Base-by-base conservation (phyloP, 64 coral and sea anemone species). In the Pocillopora damicornis region DNA sequence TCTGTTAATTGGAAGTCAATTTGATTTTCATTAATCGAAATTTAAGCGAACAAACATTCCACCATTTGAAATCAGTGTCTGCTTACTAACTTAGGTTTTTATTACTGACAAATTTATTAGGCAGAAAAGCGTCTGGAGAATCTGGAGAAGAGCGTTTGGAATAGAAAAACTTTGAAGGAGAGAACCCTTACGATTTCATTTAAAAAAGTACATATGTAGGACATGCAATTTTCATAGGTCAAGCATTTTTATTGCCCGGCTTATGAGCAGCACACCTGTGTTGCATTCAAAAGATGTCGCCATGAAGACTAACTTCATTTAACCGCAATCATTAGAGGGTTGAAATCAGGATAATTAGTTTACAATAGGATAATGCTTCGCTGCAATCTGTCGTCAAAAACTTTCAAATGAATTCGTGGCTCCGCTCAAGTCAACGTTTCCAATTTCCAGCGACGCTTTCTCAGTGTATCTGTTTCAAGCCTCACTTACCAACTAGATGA, bases 281-380 rank as follows among this genome's bases (percentile, higher is more conserved):
- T 45, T 42, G 20, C 17, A 51, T 6, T 18, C 23, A 36, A 64
- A 34, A 83, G 34, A 85, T 85, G 81, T 72, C 63, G 81, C 81
- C 81, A 14, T 22, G n/a, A 15, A 58, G 81, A 73, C 81, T 85
- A 51, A 85, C 80, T 37, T 11, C 22, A 69, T 9, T 57, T 25
- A 85, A 73, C 81, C 81, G 62, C 81, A 73, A 57, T 45, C 15
- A 68, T 83, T 63, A 83, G 30, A 69, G 61, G 36, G 65, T 83
- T 38, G 61, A 83, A 83, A 73, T 72, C 61, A 57, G 30, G 9
- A 42, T 73, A 38, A 83, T 83, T 67, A 63, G 35, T 65, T 38
- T 63, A 83, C 61, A 23, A 60, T 18, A 83, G 35, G 20, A 37
- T 37, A 68, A 67, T 4, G 34, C 15, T 16, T 77, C 57, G 77